phyloP scores from a whole-genome alignment of 2,888 invertebrate species.

The Minunthozetes semirufus region DNA sequence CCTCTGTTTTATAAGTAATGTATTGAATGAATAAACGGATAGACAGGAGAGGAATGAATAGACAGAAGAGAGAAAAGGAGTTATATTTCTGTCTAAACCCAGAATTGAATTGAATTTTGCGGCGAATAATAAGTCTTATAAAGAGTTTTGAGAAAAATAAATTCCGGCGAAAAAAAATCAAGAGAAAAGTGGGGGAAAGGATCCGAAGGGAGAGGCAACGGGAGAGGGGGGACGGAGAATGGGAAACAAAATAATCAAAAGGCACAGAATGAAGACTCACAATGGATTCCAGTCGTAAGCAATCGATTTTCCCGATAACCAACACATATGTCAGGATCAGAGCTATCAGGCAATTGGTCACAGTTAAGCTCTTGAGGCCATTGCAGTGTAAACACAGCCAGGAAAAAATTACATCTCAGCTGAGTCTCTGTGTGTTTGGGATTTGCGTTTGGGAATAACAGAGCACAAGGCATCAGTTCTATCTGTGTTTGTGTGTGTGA shows the following conservation, averaged over 20 bases:
- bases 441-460: too few species aligned
- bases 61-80: background rate
- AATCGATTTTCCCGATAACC: slow-evolving; percentile 39
- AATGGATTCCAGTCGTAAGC: background rate
- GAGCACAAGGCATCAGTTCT: too few species aligned
- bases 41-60: background rate
- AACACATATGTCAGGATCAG: slow-evolving; percentile 42
- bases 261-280: background rate
- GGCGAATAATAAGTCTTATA: too few species aligned
- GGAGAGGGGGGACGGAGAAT: background rate
- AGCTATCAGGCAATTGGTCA: slow-evolving; percentile 41
- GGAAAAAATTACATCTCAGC: slow-evolving; percentile 43
- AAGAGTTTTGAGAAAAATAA: too few species aligned
- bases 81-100: too few species aligned
- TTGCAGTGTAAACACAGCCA: slow-evolving; percentile 42
- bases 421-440: slow-evolving; percentile 39
- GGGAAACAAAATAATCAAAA: background rate
- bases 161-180: too few species aligned
- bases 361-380: slow-evolving; percentile 42
- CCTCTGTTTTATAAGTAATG: background rate
- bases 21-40: background rate
- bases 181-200: too few species aligned
- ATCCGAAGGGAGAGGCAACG: too few species aligned
- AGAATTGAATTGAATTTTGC: too few species aligned
- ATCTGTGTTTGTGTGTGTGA: too few species aligned